Base-by-base conservation (phyloP, 2,113 vertebrate species). In the Tupaia tana region DNA sequence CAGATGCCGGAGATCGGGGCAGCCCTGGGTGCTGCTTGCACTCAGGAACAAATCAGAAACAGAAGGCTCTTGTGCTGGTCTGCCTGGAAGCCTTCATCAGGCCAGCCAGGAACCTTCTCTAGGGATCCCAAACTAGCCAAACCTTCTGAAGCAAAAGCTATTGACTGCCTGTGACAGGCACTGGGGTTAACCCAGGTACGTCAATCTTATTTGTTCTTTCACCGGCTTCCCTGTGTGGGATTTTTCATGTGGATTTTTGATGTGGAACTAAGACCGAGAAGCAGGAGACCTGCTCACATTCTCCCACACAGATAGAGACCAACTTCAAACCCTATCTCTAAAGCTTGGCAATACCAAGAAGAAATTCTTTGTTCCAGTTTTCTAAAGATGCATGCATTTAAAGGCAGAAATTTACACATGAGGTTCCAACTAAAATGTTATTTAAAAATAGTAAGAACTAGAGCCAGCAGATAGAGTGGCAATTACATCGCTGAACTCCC, bases 131-230 rank as follows among this genome's bases (percentile, higher is more conserved):
- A 20, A 54, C 2, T 25, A 43, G 25, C 11, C 14, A 7, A 2
- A 3, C n/a, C 71, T 20, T 66, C 83, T 6, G 9, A 56, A n/a
- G 34, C 61, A 66, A 25, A 15, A 61, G 31, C 29, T 18, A 54
- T 27, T 0, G 25, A 3, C 24, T 6, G 13, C 52, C 61, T 67
- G 61, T 8, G 19, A 29, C 8, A 7, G 69, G 27, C 43, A 3
- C 58, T 0, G 12, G 1, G 22, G 13, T 3, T 0, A 0, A 5
- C n/a, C 13, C 15, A 77, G 29, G 25, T 25, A n/a, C 11, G 27
- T 18, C 9, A 9, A 10, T 13, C n/a, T 13, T 27, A 18, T 19
- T 64, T 58, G 29, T 22, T 81, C 19, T 59, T 25, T 14, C 25
- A 11, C 31, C 54, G 61, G 15, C 27, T 6, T 63, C 4, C 31